Evolutionary conservation across 2,888 invertebrate species (phyloP), one percentile per base, ranked within the genome.

Genomic region (Microctonus brassicae): DNA sequence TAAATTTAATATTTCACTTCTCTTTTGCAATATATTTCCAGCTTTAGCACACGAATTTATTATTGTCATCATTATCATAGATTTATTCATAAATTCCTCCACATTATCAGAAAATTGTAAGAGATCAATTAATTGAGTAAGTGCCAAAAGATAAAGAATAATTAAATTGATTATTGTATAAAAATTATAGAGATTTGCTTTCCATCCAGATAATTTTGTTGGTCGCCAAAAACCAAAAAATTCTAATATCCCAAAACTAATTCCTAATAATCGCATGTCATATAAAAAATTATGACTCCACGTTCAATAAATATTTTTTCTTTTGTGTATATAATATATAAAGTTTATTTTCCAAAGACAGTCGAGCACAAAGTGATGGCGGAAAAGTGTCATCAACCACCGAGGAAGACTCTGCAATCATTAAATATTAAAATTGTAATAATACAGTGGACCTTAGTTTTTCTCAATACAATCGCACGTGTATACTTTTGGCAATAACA

Each of bases 191-290:
- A 69, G 36, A 11, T n/a, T 26, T 47, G 33, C 53, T 52, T 53
- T 69, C 29, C 39, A 68, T 5, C 17, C 24, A 10, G 62, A 36
- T 6, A 53, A 61, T 1, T 62, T 9, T 2, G 39, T 2, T 2
- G 62, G 36, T 52, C 24, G 52, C 69, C 69, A 69, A 22, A 69
- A 62, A 1, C 69, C 69, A 20, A 62, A 53, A 5, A 47, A 24
- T 24, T 62, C 62, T 1, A 69, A 39, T n/a, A 69, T 61, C 20
- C 34, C 22, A 34, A 69, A 69, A 29, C 53, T 62, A 6, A n/a
- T n/a, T 20, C 9, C 0, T 6, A 47, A 17, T 6, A 47, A 5
- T 29, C 7, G 3, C 29, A 29, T 29, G 33, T 33, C 33, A 33
- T 6, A 33, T 5, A 33, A n/a, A n/a, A n/a, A n/a, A n/a, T n/a